Evolutionary conservation across 2,797 vertebrate genomes (phyloP).

Genomic region (Ambastaia sidthimunki): DNA sequence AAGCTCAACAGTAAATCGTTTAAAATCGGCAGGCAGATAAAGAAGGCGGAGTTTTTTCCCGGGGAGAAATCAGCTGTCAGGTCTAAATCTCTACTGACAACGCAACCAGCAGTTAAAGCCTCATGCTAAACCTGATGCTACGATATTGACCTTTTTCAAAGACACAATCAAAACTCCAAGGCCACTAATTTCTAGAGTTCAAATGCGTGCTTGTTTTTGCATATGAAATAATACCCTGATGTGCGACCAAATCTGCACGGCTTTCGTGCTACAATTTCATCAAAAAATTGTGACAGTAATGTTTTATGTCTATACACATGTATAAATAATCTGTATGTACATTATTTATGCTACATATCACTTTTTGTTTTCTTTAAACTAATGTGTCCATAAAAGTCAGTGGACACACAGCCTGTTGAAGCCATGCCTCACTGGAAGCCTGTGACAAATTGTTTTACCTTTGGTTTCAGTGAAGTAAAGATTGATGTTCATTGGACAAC

Average conservation of each 20-base stretch:
- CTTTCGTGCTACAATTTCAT: too few relatives aligned
- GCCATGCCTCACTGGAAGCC: background rate
- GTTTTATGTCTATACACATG: too few relatives aligned
- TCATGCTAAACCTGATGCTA: slow-evolving; percentile 74
- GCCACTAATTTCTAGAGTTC: slow-evolving; percentile 57
- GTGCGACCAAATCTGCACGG: background rate
- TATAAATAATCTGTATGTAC: too few relatives aligned
- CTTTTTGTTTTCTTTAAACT: background rate
- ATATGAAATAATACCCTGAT: slow-evolving; percentile 6
- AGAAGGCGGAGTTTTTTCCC: slow-evolving; percentile 72
- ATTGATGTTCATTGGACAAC: slow-evolving; percentile 11
- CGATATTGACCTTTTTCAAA: slow-evolving; percentile 65
- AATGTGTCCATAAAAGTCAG: background rate
- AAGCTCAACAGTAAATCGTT: slow-evolving; percentile 61
- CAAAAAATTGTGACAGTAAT: too few relatives aligned
- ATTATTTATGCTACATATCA: background rate
- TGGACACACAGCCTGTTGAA: background rate
- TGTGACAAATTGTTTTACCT: background rate
- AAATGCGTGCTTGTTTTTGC: slow-evolving; percentile 54
- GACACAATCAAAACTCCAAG: slow-evolving; percentile 49
- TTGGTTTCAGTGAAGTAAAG: slow-evolving; percentile 4
- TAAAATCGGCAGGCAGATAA: slow-evolving; percentile 72
- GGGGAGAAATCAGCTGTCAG: slow-evolving; percentile 78
- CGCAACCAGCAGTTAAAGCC: slow-evolving; percentile 73
- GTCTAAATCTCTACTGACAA: slow-evolving; percentile 73